Evolutionary conservation across 2,113 vertebrate genomes (phyloP).

Genomic region (Varanus salvator): DNA sequence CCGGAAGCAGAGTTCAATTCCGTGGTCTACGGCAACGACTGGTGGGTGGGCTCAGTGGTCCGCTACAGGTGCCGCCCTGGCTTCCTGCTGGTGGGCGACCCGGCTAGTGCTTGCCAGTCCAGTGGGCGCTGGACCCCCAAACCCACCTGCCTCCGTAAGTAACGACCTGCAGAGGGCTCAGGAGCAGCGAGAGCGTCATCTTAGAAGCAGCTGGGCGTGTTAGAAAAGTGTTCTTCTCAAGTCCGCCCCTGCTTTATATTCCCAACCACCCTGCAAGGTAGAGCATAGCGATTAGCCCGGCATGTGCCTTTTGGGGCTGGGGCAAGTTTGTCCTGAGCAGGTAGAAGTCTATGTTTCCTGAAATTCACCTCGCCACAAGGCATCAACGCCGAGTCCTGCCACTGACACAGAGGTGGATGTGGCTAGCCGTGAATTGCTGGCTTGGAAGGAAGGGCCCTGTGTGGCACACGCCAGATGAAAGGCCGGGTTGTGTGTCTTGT

Average conservation of each 20-base stretch:
- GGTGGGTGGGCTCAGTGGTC: constrained; percentile 87
- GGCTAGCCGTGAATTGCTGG: no score
- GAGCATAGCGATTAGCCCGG: no score
- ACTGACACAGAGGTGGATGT: no score
- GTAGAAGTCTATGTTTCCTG: no score
- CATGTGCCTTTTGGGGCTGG: no score
- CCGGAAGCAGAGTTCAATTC: constrained; percentile 82
- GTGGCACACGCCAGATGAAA: background rate
- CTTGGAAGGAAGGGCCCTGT: no score
- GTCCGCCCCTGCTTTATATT: no score
- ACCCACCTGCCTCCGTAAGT: constrained; percentile 84
- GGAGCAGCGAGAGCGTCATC: background rate
- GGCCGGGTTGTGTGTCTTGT: background rate
- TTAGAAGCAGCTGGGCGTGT: background rate
- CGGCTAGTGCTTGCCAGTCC: constrained; percentile 78
- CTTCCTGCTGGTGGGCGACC: constrained; percentile 82
- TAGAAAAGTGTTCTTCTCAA: background rate
- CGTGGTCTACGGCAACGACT: constrained; percentile 78
- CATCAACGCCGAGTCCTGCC: no score
- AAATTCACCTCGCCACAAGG: no score
- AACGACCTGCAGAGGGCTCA: accelerated
- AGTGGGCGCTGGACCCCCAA: constrained; percentile 81
- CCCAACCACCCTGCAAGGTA: no score
- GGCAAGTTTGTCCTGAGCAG: no score
- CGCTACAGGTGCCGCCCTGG: constrained; percentile 82